phyloP scores from a whole-genome alignment of 2,113 vertebrate genomes.

The Apodemus speciosus region DNA sequence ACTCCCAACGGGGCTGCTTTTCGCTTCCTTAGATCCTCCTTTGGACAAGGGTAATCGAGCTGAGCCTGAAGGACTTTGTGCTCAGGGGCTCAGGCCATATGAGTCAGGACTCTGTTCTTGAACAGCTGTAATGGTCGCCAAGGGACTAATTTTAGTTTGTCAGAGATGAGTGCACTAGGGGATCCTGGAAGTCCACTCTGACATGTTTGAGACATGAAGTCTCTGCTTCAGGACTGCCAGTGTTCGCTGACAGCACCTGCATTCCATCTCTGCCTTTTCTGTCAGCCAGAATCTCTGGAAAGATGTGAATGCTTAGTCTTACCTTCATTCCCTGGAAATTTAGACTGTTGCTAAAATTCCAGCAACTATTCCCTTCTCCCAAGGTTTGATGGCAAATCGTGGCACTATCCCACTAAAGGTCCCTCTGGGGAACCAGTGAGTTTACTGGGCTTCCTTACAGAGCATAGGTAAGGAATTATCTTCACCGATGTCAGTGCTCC shows the following conservation, averaged over 20 bases:
- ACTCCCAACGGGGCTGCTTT: slow-evolving; percentile 15
- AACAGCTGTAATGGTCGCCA: background rate
- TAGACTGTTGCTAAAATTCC: background rate
- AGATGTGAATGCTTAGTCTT: background rate
- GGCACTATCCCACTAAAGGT: background rate
- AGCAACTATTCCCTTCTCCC: background rate
- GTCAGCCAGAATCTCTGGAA: slow-evolving; percentile 1
- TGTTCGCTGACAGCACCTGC: background rate
- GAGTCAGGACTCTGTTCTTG: background rate
- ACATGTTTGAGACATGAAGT: background rate
- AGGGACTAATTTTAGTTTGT: background rate
- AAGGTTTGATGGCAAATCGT: background rate
- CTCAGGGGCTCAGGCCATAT: background rate
- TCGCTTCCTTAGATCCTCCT: background rate
- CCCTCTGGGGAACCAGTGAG: background rate
- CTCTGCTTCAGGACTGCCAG: background rate
- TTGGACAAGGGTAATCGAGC: background rate
- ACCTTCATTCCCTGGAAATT: background rate
- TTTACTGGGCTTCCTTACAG: background rate
- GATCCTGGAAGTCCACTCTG: background rate
- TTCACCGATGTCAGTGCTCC: background rate
- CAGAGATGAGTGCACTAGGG: background rate
- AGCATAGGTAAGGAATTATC: background rate
- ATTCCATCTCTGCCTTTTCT: background rate
- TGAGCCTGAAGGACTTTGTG: background rate